Conservation (phyloP, 2,888 invertebrate species). For the Noctua pronuba region DNA sequence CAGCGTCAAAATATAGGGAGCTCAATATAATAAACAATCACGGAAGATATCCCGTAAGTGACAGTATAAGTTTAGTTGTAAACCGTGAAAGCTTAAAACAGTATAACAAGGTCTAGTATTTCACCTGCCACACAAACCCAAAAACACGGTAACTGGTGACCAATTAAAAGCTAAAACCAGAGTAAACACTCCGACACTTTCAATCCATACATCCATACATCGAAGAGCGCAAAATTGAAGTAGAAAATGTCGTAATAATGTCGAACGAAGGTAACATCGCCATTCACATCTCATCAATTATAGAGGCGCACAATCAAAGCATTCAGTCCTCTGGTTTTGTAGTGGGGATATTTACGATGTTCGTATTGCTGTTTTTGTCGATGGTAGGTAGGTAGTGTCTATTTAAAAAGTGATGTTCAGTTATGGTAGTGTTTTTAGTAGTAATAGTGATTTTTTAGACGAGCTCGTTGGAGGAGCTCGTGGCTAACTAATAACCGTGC, state of each 20-base stretch:
- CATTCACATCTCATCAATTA: slow-evolving; percentile 44
- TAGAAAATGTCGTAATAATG: slow-evolving; percentile 37
- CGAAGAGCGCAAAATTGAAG: slow-evolving; percentile 30
- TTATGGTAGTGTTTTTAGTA: no score
- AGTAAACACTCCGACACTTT: background rate
- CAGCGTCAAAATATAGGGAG: no score
- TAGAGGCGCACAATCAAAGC: slow-evolving; percentile 45
- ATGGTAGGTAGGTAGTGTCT: background rate
- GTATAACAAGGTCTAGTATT: background rate
- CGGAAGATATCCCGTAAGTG: no score
- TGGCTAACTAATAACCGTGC: no score
- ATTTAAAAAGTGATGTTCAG: background rate
- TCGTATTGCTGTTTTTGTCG: slow-evolving; percentile 11
- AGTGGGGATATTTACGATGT: slow-evolving; percentile 14
- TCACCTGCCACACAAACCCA: background rate
- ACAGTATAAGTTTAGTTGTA: no score
- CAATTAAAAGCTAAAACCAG: slow-evolving; percentile 16
- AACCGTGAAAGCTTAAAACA: no score
- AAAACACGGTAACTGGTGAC: slow-evolving; percentile 1
- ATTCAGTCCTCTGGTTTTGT: slow-evolving; percentile 13
- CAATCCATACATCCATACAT: background rate
- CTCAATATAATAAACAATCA: no score
- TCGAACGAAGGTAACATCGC: slow-evolving; percentile 16
- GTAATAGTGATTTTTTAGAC: no score
- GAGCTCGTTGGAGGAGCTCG: no score